Conservation (phyloP, 2,113 vertebrate genomes). For the Turdus rufiventris region DNA sequence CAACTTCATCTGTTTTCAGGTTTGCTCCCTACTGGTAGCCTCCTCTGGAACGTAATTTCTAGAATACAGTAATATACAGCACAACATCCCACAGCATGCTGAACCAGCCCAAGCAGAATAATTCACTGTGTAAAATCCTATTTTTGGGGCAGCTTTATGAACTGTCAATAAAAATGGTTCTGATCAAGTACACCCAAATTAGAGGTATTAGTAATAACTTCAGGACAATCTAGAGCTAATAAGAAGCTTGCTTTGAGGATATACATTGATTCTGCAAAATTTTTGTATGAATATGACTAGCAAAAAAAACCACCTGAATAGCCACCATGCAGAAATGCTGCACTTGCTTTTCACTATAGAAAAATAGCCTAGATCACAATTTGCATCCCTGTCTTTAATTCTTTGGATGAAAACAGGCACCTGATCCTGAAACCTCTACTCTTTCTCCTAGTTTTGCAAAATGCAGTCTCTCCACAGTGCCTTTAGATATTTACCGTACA, state of each 20-base stretch:
- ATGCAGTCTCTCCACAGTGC: not conserved
- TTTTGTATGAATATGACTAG: not conserved
- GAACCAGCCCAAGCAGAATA: not conserved
- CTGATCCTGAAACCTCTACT: not conserved
- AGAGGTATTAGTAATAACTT: not conserved
- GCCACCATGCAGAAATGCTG: not conserved
- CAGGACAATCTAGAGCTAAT: not conserved
- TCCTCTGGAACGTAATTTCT: not conserved
- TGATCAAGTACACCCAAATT: not conserved
- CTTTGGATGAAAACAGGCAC: not conserved
- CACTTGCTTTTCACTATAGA: not conserved
- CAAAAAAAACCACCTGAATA: not conserved
- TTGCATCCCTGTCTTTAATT: not conserved
- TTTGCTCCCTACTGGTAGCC: not conserved
- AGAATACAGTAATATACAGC: not conserved
- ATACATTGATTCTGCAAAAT: accelerated
- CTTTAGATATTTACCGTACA: not conserved
- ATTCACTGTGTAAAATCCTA: not conserved
- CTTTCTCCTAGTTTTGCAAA: not conserved
- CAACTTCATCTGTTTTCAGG: not conserved
- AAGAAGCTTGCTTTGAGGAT: not conserved
- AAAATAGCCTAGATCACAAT: not conserved
- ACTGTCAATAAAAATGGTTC: not conserved
- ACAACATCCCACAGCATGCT: not conserved
- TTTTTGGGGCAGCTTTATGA: not conserved